These are phyloP conservation scores for Leptinotarsa lineolata DNA, from an alignment of 1,140 invertebrate species.

Conservation along the genomic window DNA sequence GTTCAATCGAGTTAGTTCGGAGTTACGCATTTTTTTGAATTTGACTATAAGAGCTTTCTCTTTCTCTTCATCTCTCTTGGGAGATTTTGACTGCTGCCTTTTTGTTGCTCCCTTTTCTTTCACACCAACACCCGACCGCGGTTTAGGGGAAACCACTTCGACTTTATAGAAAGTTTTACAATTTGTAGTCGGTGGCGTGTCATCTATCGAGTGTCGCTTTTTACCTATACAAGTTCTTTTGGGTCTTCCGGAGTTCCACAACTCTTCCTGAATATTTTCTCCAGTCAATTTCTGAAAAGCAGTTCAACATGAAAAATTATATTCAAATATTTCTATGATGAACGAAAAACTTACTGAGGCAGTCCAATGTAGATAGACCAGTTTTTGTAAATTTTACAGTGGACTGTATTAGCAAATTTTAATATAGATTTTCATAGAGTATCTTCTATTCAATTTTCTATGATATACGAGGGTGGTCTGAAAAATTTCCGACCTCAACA, in stretches of 20 bases:
- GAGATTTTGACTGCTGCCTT: slow-evolving; percentile 30
- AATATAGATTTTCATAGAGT: too few species aligned
- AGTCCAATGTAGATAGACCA: too few species aligned
- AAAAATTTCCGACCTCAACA: too few species aligned
- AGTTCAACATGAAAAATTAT: background rate
- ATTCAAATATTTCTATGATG: too few species aligned
- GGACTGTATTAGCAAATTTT: too few species aligned
- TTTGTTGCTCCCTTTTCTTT: slow-evolving; percentile 39
- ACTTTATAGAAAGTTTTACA: slow-evolving; percentile 74
- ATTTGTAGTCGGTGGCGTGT: slow-evolving; percentile 64
- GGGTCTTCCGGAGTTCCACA: slow-evolving; percentile 52
- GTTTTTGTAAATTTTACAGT: too few species aligned
- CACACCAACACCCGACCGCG: slow-evolving; percentile 63
- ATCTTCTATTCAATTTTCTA: too few species aligned
- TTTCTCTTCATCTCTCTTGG: slow-evolving; percentile 38
- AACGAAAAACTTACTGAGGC: too few species aligned
- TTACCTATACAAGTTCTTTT: slow-evolving; percentile 55
- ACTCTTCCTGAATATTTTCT: slow-evolving; percentile 33
- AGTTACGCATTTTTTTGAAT: slow-evolving; percentile 71
- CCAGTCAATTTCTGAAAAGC: slow-evolving; percentile 37
- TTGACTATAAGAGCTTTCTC: slow-evolving; percentile 67
- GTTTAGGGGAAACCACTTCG: slow-evolving; percentile 71
- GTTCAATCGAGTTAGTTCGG: slow-evolving; percentile 74
- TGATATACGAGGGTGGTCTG: too few species aligned
- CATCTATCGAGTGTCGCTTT: slow-evolving; percentile 60